Evolutionary conservation across 1,140 invertebrate species (phyloP), one percentile per base, ranked within the genome.

Genomic region (Cataglyphis hispanica): DNA sequence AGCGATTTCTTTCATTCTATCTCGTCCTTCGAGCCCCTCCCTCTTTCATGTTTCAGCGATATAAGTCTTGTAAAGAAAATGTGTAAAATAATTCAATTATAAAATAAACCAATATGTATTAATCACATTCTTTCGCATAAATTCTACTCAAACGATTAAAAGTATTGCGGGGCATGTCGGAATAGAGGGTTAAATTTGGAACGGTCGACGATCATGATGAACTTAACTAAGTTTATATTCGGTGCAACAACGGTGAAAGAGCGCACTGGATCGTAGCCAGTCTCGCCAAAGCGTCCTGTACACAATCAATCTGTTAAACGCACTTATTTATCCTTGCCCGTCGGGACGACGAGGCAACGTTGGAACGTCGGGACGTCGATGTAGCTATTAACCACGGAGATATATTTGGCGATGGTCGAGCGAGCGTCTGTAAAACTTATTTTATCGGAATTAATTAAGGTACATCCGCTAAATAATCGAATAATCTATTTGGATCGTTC

Each of bases 221-320:
- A 88, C 86, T 90, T 81, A 80, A 84, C 74, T 37, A 43, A 83
- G 78, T 90, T 87, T 90, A 90, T 90, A 90, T 90, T 86, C 64
- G 84, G 89, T 84, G 46, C 86, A 70, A 63, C 77, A 58, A 87
- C 72, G 37, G 86, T 76, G 87, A 87, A 86, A 81, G 85, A 81
- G 85, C 86, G 75, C 80, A 77, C 56, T 81, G 75, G 60, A 56
- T 78, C 63, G 89, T 80, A 70, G 84, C 75, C 74, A 80, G 76
- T 53, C 85, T 88, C 91, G 92, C 93, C 93, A 93, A 93, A 93
- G 85, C 88, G 85, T 76, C 83, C 87, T 93, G 91, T 94, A 94
- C 85, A 90, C 92, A 86, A 93, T 93, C 92, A 92, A 91, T 92
- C 90, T 86, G 85, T 74, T 91, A 91, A 92, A 92, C 84, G 86